Base-by-base conservation (phyloP, 2,797 vertebrate genomes). In the Chelidonichthys spinosus region DNA sequence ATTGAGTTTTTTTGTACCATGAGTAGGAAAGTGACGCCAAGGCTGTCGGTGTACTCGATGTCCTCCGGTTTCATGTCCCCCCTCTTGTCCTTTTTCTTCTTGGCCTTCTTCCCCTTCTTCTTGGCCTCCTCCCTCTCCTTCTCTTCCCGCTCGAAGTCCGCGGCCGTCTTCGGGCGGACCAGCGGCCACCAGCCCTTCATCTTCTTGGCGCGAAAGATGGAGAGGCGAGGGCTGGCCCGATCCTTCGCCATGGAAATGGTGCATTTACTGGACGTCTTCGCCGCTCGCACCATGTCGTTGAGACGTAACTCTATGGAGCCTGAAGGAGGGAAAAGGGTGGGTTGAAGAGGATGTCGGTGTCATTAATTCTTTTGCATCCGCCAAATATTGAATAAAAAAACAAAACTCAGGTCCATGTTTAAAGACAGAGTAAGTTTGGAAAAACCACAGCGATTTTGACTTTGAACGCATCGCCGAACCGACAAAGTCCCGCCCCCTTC, bases 171-270 rank as follows among this genome's bases (percentile, higher is more conserved):
- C 60, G 92, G 91, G 71, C 97, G 97, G 79, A 94, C 93, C 66
- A 98, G 92, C 0, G 96, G 97, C 97, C 97, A 98, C 97, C 97
- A 99, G 72, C 96, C 97, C 65, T 94, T 95, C 95, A 97, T 93
- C 69, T 96, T 95, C 79, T 96, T 96, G 71, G 95, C 95, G 35
- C 94, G 92, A 60, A 98, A 98, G 86, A 99, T 95, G 43, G 96
- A 98, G 87, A 96, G 95, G 37, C 96, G 95, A 0, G 97, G 97
- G 0, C 89, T 69, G 1, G 96, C 96, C 0, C 94, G 92, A 5
- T 97, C 95, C 15, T 91, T 95, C 39, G 96, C 96, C 96, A 98
- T 95, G 61, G 86, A 89, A 55, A 97, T 87, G 0, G 94, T 95
- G 82, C 97, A 98, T 1, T 95, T 95, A 33, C 87, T 85, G 0